Conservation (phyloP, 1,140 invertebrate species). For the Oedothorax gibbosus region DNA sequence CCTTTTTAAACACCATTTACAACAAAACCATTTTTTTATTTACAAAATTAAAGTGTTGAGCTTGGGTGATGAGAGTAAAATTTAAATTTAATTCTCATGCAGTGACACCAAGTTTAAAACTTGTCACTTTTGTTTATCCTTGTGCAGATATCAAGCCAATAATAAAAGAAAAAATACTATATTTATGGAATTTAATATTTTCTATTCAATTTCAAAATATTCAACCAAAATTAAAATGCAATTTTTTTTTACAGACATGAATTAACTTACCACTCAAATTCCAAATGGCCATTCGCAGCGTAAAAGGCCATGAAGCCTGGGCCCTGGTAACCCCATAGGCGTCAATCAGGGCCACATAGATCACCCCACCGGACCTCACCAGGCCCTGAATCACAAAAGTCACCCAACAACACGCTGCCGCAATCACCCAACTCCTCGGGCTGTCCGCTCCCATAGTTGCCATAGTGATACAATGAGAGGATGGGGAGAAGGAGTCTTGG, state of each 20-base stretch:
- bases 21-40: too few relatives aligned
- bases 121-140: too few relatives aligned
- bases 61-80: too few relatives aligned
- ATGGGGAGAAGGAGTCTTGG: constrained; percentile 1
- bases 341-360: constrained; percentile 61
- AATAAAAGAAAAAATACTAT: too few relatives aligned
- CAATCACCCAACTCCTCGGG: constrained; percentile 59
- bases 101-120: too few relatives aligned
- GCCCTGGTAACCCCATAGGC: constrained; percentile 42
- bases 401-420: constrained; percentile 61
- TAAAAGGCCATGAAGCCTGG: constrained; percentile 59
- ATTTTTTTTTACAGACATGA: background rate
- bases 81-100: too few relatives aligned
- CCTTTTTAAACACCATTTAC: too few relatives aligned
- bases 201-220: too few relatives aligned
- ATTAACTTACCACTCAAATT: constrained; percentile 57
- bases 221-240: too few relatives aligned
- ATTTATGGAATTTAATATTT: too few relatives aligned
- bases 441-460: constrained; percentile 27
- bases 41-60: too few relatives aligned
- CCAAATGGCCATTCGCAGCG: constrained; percentile 59
- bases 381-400: constrained; percentile 63
- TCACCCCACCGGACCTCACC: constrained; percentile 50
- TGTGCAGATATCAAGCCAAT: too few relatives aligned
- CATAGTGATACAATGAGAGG: constrained; percentile 1